Base-by-base conservation (phyloP, 2,797 vertebrate genomes). In the Acanthurus tractus region DNA sequence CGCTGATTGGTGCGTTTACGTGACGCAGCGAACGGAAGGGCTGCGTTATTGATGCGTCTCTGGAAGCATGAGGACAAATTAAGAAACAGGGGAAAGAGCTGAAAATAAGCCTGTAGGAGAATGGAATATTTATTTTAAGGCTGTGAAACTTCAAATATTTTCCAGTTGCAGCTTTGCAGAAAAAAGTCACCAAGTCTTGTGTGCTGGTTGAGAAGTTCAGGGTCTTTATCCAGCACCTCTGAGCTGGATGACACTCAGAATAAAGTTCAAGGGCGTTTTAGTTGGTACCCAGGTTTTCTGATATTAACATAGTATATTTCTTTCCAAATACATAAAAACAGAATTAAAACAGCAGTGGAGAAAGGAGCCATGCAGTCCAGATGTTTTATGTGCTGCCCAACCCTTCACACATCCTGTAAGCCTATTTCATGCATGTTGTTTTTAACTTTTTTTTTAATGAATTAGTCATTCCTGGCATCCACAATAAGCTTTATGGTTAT, bases 1-100 rank as follows among this genome's bases (percentile, higher is more conserved):
- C 8, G 57, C 36, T 45, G 85, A 93, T 90, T 94, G 92, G 91
- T 86, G 75, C 76, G 45, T 70, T 50, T 18, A 18, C 4, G 71
- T 90, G 86, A 90, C 88, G 88, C 50, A 14, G 0, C 11, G 44
- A 71, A 46, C 17, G 57, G 64, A 71, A 68, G 70, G 48, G 29
- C 29, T 48, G 58, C 8, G 38, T 40, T 40, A 11, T 40, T 40
- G 11, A 63, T 59, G 63, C 42, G 58, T 40, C 56, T 63, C 56
- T 25, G 29, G 44, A 66, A 63, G 65, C 8, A 0, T 3, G 8
- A 42, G 34, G 50, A 29, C 9, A 7, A 13, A 48, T 52, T 34
- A 13, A 42, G 25, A 46, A 20, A 17, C 29, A 48, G 40, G 55
- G 4, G 44, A 52, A 23, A 29, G 50, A 55, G 40, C 22, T 53